Percentiles rank a stretch among this genome's conserved stretches.
phyloP scores from a whole-genome alignment of 2,888 invertebrate species.

The Gortyna flavago region DNA sequence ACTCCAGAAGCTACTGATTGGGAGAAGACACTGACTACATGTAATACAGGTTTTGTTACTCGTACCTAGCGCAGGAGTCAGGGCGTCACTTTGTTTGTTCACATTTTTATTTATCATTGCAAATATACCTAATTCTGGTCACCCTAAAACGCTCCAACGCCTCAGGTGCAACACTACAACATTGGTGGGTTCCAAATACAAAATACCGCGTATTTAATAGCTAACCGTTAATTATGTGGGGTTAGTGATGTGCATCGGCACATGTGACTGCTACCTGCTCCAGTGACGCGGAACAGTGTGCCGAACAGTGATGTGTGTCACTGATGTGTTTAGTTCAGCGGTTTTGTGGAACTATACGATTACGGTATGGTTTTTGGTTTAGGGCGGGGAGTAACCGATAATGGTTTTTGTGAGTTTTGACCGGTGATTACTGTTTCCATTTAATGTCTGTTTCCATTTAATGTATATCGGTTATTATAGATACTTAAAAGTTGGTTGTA shows the following conservation, averaged over 20 bases:
- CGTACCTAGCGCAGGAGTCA: no score
- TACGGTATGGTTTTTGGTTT: constrained; percentile 16
- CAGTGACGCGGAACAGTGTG: constrained; percentile 54
- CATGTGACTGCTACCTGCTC: constrained; percentile 56
- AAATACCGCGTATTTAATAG: constrained; percentile 34
- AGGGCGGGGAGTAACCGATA: neutral
- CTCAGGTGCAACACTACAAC: neutral
- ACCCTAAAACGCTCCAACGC: neutral
- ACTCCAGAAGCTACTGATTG: no score
- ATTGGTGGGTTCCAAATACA: constrained; percentile 13
- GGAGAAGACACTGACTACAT: no score
- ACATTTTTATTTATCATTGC: neutral
- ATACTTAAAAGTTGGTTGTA: neutral
- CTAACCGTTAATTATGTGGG: constrained; percentile 40
- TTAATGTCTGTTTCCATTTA: neutral
- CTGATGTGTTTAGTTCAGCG: constrained; percentile 57
- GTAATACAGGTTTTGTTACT: no score
- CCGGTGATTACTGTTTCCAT: neutral
- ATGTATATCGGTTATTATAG: neutral
- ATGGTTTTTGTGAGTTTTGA: neutral
- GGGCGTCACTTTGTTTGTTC: no score
- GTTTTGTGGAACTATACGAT: constrained; percentile 34
- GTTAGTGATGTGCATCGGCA: constrained; percentile 53
- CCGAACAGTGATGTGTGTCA: constrained; percentile 35
- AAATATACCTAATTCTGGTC: neutral